Base-by-base conservation (phyloP, 1,140 invertebrate genomes). In the Euura lappo region DNA sequence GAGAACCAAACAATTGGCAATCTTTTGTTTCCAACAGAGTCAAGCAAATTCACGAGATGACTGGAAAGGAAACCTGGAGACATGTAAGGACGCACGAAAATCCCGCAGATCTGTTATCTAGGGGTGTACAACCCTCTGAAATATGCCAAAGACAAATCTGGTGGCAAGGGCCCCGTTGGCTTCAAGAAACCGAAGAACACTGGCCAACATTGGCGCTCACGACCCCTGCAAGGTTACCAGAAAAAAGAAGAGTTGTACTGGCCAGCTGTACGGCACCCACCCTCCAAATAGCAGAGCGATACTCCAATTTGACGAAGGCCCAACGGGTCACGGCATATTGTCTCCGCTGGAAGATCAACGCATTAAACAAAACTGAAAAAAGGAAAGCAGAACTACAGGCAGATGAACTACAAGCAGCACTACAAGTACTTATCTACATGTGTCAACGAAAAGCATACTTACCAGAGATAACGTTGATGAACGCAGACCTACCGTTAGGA, bases 11-110 rank as follows among this genome's bases (percentile, higher is more conserved):
- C 67, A 68, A 74, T 28, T 80, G 76, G 73, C 79, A 87, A 75
- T 77, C 79, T 4, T 88, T 84, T 77, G 81, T 86, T 2, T 74
- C 77, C 10, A 86, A 88, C 75, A 65, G 86, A 6, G 81, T 87
- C 7, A 72, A 79, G 7, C 72, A 84, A 75, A 86, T 88, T 66
- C 81, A 84, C 76, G 72, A 74, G 51, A 42, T 77, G 13, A 71
- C 74, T 28, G 45, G 64, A n/a, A 13, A 72, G 0, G 45, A 68
- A 6, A 65, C 80, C 66, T 76, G 69, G 60, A n/a, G 45, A 47
- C 72, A 73, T 42, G 46, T 80, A 2, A 51, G 42, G 2, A 70
- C 77, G n/a, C 42, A 74, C 46, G 67, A 79, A 11, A 80, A 81
- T 71, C 79, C 79, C 44, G 77, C 81, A 42, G 81, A 83, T 65